These are phyloP conservation scores for Eurytoma californica DNA, from an alignment of 2,888 invertebrate species.

Conservation along the genomic window DNA sequence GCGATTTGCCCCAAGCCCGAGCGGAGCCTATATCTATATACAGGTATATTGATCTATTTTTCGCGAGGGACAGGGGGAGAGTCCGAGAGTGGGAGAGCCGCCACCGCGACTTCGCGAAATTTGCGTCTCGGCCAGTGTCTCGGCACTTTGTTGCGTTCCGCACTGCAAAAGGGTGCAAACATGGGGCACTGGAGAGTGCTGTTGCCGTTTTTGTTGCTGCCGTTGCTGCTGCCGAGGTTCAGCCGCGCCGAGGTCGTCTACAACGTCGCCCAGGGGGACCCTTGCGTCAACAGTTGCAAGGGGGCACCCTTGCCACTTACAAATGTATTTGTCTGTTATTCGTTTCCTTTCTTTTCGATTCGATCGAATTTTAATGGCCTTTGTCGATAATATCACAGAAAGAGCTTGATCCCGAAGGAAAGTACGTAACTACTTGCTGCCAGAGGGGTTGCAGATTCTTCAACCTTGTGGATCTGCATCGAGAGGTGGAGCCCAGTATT, in stretches of 20 bases:
- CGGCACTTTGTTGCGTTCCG: too few species aligned
- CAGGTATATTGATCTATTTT: too few species aligned
- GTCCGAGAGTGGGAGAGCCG: too few species aligned
- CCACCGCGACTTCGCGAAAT: too few species aligned
- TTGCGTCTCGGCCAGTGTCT: too few species aligned
- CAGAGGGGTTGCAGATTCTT: slow-evolving; percentile 73
- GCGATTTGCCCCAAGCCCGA: too few species aligned
- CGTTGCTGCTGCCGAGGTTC: slow-evolving; percentile 52
- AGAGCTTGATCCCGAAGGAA: slow-evolving; percentile 58
- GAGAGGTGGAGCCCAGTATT: slow-evolving; percentile 62
- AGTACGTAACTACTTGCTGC: slow-evolving; percentile 68
- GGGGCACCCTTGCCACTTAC: slow-evolving; percentile 61
- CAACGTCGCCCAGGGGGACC: slow-evolving; percentile 64
- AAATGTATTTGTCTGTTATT: slow-evolving; percentile 59
- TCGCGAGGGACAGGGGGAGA: too few species aligned
- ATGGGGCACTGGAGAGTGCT: slow-evolving; percentile 45
- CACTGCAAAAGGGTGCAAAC: too few species aligned
- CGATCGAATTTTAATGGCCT: neutral
- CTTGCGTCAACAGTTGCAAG: slow-evolving; percentile 67
- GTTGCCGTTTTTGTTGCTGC: slow-evolving; percentile 56
- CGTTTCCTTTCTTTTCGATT: neutral
- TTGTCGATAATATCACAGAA: slow-evolving; percentile 27
- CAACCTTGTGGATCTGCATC: slow-evolving; percentile 68
- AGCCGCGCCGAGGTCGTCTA: slow-evolving; percentile 62
- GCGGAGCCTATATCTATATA: too few species aligned